Conservation (phyloP, 2,113 vertebrate species). For the Phaetusa simplex region DNA sequence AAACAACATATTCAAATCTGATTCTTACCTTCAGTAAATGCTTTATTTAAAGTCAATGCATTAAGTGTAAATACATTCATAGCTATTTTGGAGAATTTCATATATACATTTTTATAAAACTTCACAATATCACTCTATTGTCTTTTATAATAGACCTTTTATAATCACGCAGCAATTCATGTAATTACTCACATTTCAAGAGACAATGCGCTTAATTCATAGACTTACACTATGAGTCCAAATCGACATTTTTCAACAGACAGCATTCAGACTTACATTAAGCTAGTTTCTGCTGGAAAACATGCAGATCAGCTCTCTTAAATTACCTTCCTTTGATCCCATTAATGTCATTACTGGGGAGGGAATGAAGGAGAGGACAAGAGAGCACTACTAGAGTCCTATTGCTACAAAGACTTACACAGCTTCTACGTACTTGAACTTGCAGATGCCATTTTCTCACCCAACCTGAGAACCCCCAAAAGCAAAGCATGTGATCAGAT, state of each 20-base stretch:
- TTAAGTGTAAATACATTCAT: neutral
- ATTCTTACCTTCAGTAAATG: neutral
- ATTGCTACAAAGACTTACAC: neutral
- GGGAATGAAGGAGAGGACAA: neutral
- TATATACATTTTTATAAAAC: neutral
- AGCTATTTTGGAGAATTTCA: neutral
- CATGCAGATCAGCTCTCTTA: neutral
- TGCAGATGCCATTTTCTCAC: constrained; percentile 15
- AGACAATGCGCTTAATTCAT: neutral
- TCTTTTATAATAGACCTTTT: neutral
- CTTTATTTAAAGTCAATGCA: neutral
- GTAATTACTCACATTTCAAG: neutral
- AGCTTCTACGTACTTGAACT: neutral
- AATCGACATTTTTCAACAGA: neutral
- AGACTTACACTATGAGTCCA: neutral
- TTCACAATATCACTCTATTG: neutral
- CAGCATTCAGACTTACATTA: neutral
- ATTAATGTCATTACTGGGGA: neutral
- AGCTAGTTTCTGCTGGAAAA: neutral
- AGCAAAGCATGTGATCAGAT: neutral
- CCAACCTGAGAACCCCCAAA: neutral
- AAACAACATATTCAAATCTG: neutral
- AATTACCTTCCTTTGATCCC: neutral
- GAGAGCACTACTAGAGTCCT: neutral
- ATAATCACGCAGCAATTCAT: neutral